Evolutionary conservation across 2,113 vertebrate species (phyloP), one percentile per base, ranked within the genome.

Genomic region (Cryptotis parvus): DNA sequence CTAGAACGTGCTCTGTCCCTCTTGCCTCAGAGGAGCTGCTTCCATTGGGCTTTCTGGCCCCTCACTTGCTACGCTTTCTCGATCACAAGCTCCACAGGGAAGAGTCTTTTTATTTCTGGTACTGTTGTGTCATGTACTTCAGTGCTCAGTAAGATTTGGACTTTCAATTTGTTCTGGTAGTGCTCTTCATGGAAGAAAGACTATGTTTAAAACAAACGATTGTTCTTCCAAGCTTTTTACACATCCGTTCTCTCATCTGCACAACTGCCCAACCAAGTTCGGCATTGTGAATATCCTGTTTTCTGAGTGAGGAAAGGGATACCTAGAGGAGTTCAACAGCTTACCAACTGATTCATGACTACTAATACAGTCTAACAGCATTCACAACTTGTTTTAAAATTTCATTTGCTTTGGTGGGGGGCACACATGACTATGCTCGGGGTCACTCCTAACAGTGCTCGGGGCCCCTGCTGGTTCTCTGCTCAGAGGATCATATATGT

Each of bases 91-190:
- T 66, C 37, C 8, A 31, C 37, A 61, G 37, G 31, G n/a, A 49
- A 72, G 66, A 88, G 65, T 61, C 45, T 58, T 88, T 31, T 85
- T 68, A 58, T 73, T 66, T 76, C 41, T 93, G 49, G n/a, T n/a
- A 87, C 27, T 15, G 37, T 52, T 52, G 24, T 68, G 72, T 27
- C 76, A 33, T 82, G 85, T 33, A 79, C 84, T 86, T 55, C 4
- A 26, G 75, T 45, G 49, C 41, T 79, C 58, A 70, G 66, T 74
- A 89, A 70, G 74, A 70, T 61, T 70, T 66, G 43, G n/a, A 37
- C 43, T 77, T 85, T 43, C 1, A 27, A 5, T 83, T 91, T 93
- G 76, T 87, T 86, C 65, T 63, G 84, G 52, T 52, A 66, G 52
- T 73, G 24, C 27, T 58, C 24, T 58, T 79, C 65, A 37, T 81